Evolutionary conservation across 1,140 invertebrate species (phyloP).

Genomic region (Drosophila subpulchrella): DNA sequence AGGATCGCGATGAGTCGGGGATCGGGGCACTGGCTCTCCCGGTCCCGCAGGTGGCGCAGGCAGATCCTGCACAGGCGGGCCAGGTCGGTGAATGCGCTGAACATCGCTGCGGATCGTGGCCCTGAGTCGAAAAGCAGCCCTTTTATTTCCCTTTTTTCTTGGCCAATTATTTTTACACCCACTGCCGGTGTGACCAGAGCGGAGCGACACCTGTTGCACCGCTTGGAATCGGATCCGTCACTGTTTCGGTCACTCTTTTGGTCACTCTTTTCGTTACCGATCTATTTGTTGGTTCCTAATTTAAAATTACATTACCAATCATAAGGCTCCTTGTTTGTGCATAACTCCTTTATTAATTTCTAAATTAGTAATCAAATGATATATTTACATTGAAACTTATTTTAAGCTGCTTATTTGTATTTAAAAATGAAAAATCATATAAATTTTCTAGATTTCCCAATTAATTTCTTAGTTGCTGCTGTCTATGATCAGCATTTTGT

Average conservation of each 20-base stretch:
- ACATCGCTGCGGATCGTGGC: constrained; percentile 50
- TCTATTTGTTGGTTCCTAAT: neutral
- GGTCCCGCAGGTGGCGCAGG: constrained; percentile 60
- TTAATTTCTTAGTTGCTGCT: no score
- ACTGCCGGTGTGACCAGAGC: constrained; percentile 2
- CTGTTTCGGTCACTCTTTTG: neutral
- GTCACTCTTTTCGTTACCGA: neutral
- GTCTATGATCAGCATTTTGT: no score
- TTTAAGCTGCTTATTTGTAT: no score
- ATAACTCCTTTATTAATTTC: no score
- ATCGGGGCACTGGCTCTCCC: constrained; percentile 19
- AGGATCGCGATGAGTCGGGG: constrained; percentile 37
- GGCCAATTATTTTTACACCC: neutral
- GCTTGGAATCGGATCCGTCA: neutral
- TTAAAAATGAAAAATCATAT: no score
- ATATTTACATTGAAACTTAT: no score
- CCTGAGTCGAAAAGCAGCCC: neutral
- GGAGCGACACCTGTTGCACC: neutral
- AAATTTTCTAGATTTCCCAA: no score
- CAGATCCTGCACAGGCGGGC: constrained; percentile 74
- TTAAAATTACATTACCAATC: no score
- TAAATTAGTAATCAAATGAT: no score
- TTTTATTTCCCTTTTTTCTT: neutral
- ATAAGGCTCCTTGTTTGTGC: no score
- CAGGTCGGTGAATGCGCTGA: constrained; percentile 55